Evolutionary conservation across 2,888 invertebrate species (phyloP), one percentile per base, ranked within the genome.

Genomic region (Drosophila atripex): DNA sequence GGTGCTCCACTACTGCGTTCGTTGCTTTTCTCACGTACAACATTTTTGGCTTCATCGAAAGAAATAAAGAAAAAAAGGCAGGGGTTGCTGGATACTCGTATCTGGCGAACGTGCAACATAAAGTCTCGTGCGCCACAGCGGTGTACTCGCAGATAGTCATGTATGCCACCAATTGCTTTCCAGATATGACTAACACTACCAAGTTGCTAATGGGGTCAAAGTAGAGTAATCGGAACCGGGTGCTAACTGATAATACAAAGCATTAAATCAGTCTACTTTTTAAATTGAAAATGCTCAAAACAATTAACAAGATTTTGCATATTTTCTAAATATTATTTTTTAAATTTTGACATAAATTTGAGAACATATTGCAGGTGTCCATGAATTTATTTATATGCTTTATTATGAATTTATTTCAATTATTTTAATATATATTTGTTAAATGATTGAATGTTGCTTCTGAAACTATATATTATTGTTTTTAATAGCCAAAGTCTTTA

Each of bases 71-170:
- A 14, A 14, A 39, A 16, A 14, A 45, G 56, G 52, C 21, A 39
- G 41, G 1, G 25, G 25, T 39, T 21, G 11, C 4, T 49, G 38
- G 35, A 39, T 55, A n/a, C n/a, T n/a, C n/a, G n/a, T n/a, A 46
- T 54, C 49, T 50, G 53, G 49, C 54, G 58, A 59, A 59, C 82
- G 66, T 84, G 79, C 80, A 68, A 55, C 59, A 69, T 18, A 78
- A 75, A 83, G 86, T 80, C 80, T 49, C 86, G 80, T 80, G 86
- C 86, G 77, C 80, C 84, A 52, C 38, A 39, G 38, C 28, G 47
- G 70, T 28, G 73, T 86, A 86, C 80, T 70, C 51, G 54, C 70
- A 14, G 70, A 70, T 56, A 83, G 87, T 87, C 83, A 83, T 75
- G 86, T 83, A 87, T 77, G 73, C 87, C 87, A 78, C 56, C 49